A percentile compares a stretch with the other conserved stretches of the same genome.
Conservation (phyloP, 1,140 invertebrate genomes). For the Drosophila funebris region DNA sequence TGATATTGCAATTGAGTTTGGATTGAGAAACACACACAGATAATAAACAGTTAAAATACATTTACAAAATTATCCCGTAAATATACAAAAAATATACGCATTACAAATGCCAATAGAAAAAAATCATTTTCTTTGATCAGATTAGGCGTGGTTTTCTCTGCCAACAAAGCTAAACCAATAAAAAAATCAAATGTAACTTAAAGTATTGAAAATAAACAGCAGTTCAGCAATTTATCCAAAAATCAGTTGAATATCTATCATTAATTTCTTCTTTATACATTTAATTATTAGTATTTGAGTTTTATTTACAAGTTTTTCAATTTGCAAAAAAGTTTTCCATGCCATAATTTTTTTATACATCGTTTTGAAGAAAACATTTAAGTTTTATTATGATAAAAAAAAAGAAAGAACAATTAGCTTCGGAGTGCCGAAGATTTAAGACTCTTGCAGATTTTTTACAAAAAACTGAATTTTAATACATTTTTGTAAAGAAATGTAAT, state of each 20-base stretch:
- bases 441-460: too few species aligned
- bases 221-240: background rate
- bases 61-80: background rate
- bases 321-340: too few species aligned
- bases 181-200: background rate
- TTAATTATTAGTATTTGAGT: too few species aligned
- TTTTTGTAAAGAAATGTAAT: too few species aligned
- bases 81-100: conserved; percentile 12
- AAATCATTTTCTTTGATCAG: background rate
- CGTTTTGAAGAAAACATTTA: too few species aligned
- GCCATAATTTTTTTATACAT: too few species aligned
- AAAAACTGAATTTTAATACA: too few species aligned
- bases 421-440: too few species aligned
- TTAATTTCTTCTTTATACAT: background rate
- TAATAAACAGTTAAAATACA: conserved; percentile 19
- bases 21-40: conserved; percentile 19
- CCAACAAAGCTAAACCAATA: background rate
- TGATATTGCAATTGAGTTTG: too few species aligned
- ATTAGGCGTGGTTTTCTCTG: background rate
- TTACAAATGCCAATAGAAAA: background rate
- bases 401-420: too few species aligned
- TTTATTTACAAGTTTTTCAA: too few species aligned
- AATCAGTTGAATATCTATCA: background rate
- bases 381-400: too few species aligned
- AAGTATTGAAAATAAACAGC: background rate